Evolutionary conservation across 2,888 invertebrate genomes (phyloP).

Genomic region (Macrosoma leucophasiata): DNA sequence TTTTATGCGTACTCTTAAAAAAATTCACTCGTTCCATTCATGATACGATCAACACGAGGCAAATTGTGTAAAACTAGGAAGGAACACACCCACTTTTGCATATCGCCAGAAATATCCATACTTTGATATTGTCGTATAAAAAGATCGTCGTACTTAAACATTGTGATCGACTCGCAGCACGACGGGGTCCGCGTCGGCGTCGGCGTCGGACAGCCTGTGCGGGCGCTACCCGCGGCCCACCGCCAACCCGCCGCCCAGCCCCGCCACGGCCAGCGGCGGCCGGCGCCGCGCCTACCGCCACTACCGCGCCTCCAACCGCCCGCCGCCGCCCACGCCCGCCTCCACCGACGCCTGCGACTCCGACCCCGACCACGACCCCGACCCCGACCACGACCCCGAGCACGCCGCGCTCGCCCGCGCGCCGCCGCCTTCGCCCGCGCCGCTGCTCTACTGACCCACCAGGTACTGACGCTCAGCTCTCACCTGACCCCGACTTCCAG

Average conservation of each 20-base stretch:
- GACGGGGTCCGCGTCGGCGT: conserved; percentile 19
- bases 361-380: conserved; percentile 83
- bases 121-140: no score
- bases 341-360: conserved; percentile 96
- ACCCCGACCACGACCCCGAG: conserved; percentile 92
- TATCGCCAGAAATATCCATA: no score
- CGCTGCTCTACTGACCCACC: conserved; percentile 41
- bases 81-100: no score
- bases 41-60: no score
- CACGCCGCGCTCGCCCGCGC: conserved; percentile 86
- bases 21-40: no score
- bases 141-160: no score
- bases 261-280: conserved; percentile 72
- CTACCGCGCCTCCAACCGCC: conserved; percentile 87
- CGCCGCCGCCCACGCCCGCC: conserved; percentile 95
- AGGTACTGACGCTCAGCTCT: background rate
- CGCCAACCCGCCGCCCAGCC: conserved; percentile 90
- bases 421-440: conserved; percentile 93
- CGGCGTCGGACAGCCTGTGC: conserved; percentile 80
- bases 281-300: conserved; percentile 85
- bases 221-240: conserved; percentile 88
- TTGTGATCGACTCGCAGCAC: conserved; percentile 14
- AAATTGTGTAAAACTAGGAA: no score
- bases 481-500: no score
- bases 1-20: no score